These are phyloP conservation scores for Scylla paramamosain DNA, from an alignment of 1,140 invertebrate species.

Conservation along the genomic window DNA sequence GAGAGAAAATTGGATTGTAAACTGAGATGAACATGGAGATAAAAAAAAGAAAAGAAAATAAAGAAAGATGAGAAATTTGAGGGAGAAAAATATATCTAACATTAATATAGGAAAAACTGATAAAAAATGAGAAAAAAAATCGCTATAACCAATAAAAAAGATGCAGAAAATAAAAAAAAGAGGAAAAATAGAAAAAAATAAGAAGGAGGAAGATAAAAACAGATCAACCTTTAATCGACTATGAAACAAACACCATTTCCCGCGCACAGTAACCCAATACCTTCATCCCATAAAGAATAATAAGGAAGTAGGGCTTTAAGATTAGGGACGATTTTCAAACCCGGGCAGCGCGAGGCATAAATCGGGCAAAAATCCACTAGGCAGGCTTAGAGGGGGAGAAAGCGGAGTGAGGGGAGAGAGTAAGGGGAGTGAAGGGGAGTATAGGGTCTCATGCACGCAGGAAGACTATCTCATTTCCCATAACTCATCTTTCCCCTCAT, in stretches of 20 bases:
- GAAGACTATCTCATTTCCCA: conserved; percentile 10
- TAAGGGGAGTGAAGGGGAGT: too few relatives aligned
- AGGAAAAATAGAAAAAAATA: neutral
- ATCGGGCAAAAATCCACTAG: neutral
- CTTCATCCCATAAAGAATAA: neutral
- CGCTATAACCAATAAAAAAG: neutral
- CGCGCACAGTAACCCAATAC: neutral
- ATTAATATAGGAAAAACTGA: neutral
- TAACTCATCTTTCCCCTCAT: neutral
- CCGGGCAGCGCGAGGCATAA: neutral
- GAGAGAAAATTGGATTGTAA: neutral
- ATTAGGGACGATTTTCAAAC: neutral
- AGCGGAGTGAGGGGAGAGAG: too few relatives aligned
- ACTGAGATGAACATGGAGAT: neutral
- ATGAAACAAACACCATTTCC: neutral
- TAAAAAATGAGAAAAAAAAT: neutral
- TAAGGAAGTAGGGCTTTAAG: neutral
- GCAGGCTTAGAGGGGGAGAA: too few relatives aligned
- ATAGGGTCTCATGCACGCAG: neutral
- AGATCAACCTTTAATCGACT: neutral
- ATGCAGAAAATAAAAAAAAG: neutral
- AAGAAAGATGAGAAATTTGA: neutral
- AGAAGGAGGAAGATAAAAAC: neutral
- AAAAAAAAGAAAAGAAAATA: neutral
- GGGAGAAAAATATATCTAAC: neutral